Evolutionary conservation across 2,113 vertebrate genomes (phyloP).

Genomic region (Cryptoleucopteryx plumbea): DNA sequence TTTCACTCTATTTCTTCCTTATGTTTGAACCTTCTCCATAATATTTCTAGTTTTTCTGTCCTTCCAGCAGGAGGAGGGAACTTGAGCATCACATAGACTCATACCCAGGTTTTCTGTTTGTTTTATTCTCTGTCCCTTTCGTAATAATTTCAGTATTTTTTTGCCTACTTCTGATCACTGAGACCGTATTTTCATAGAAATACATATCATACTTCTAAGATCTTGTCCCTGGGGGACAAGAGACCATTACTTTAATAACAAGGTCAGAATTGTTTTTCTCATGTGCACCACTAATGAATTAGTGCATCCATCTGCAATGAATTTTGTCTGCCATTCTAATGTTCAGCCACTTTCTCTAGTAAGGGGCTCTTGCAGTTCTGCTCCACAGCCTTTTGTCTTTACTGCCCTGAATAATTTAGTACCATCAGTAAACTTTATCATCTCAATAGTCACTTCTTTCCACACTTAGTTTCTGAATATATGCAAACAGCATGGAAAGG

Average conservation of each 20-base stretch:
- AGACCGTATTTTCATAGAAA: neutral
- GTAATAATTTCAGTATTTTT: neutral
- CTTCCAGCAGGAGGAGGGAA: neutral
- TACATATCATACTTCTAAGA: neutral
- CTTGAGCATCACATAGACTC: neutral
- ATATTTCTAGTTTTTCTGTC: neutral
- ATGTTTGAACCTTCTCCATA: neutral
- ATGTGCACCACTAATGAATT: neutral
- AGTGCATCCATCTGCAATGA: neutral
- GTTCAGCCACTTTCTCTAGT: neutral
- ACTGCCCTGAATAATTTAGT: neutral
- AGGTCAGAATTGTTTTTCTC: neutral
- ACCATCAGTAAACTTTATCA: neutral
- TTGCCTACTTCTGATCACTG: neutral
- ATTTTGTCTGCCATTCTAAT: conserved; percentile 30
- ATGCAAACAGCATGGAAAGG: neutral
- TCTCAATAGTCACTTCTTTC: neutral
- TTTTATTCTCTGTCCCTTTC: neutral
- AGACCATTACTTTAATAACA: neutral
- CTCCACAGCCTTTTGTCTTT: neutral
- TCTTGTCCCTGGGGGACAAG: neutral
- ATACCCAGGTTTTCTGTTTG: neutral
- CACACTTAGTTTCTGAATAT: neutral
- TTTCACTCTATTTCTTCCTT: neutral
- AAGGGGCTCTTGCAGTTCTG: neutral